Conservation (phyloP, 2,797 vertebrate species). For the Alectoris magna region DNA sequence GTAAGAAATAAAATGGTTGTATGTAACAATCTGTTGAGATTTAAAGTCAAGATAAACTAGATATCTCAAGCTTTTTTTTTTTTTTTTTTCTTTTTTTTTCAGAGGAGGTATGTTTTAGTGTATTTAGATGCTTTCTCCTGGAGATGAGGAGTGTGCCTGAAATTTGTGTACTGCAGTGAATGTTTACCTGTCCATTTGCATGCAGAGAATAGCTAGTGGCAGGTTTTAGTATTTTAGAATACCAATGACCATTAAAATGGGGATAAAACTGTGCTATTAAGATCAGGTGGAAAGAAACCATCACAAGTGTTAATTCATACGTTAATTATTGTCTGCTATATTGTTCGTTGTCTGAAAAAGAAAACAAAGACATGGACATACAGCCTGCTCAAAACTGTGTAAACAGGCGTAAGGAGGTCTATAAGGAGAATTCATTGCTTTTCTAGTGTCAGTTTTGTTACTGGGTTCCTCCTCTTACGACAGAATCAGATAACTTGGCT, state of each 20-base stretch:
- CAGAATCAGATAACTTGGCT: background rate
- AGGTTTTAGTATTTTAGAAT: background rate
- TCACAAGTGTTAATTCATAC: background rate
- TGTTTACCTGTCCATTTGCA: background rate
- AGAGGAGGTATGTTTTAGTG: background rate
- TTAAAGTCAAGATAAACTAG: background rate
- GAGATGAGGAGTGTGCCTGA: background rate
- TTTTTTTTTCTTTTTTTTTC: background rate
- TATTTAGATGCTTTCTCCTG: background rate
- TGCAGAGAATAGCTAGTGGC: background rate
- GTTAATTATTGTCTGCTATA: background rate
- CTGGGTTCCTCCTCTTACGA: background rate
- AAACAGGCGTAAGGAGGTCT: background rate
- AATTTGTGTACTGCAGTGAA: background rate
- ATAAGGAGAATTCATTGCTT: background rate
- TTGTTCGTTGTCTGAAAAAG: background rate
- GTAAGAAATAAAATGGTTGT: background rate
- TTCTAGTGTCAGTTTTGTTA: background rate
- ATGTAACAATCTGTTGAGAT: background rate
- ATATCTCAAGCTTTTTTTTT: background rate
- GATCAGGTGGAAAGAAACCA: background rate
- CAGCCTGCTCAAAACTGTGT: background rate
- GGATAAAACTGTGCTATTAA: background rate
- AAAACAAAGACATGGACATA: background rate
- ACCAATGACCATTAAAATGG: background rate